A percentile compares a stretch with the other conserved stretches of the same genome.
Evolutionary conservation across 1,140 invertebrate genomes (phyloP).

Genomic region (Aporrectodea caliginosa): DNA sequence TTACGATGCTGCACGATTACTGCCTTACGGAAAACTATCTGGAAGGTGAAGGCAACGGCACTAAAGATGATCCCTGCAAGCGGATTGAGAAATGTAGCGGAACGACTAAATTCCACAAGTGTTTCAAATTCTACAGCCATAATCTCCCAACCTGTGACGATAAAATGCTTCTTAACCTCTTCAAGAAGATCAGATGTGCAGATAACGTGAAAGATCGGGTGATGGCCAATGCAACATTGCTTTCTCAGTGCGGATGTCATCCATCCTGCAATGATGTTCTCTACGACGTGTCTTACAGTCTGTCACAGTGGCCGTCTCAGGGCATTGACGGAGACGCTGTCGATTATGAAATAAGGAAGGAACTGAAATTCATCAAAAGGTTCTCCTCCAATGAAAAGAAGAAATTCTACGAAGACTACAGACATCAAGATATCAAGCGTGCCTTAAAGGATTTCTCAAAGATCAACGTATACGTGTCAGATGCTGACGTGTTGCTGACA

Average conservation of each 20-base stretch:
- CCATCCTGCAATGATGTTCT: slow-evolving; percentile 32
- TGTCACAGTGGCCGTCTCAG: slow-evolving; percentile 25
- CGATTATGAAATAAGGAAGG: not conserved
- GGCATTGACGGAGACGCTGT: not conserved
- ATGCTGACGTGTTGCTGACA: slow-evolving; percentile 31
- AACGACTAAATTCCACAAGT: not conserved
- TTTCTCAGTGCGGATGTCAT: slow-evolving; percentile 26
- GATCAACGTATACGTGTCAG: slow-evolving; percentile 31
- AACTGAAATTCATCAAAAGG: not conserved
- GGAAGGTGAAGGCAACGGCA: not conserved
- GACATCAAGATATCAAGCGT: not conserved
- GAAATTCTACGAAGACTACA: not conserved
- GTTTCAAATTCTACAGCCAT: not conserved
- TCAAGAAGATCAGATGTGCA: not conserved
- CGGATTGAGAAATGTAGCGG: not conserved
- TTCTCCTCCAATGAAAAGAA: not conserved
- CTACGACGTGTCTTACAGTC: slow-evolving; percentile 31
- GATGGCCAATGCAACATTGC: not conserved
- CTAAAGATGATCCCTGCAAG: not conserved
- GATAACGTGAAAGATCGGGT: not conserved
- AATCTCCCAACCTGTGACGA: not conserved
- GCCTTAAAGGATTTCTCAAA: not conserved
- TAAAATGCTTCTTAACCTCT: not conserved
- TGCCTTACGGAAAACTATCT: not conserved
- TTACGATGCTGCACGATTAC: not conserved